These are phyloP conservation scores for Aphidius gifuensis DNA, from an alignment of 1,140 invertebrate genomes.

Conservation along the genomic window DNA sequence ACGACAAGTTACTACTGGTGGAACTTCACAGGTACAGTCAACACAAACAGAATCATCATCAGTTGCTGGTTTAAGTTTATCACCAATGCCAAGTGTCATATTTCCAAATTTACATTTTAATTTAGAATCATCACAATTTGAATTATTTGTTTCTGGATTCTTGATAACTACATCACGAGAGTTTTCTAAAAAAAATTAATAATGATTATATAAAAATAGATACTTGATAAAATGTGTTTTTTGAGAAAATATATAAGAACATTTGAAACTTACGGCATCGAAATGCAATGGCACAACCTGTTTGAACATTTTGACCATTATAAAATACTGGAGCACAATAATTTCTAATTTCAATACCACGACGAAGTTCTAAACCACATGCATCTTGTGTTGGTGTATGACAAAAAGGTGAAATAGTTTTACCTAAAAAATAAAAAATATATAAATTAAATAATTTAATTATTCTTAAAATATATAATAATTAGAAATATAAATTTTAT, in stretches of 20 bases:
- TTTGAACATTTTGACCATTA: conserved; percentile 22
- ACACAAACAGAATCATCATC: conserved; percentile 31
- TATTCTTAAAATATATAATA: too few relatives aligned
- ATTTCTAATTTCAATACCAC: conserved; percentile 14
- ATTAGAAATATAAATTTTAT: background rate
- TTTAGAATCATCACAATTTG: conserved; percentile 2
- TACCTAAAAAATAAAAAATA: conserved; percentile 19
- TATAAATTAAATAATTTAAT: background rate
- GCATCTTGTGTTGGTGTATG: conserved; percentile 3
- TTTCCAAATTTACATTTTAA: conserved; percentile 33
- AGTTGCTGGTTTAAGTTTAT: conserved; percentile 31
- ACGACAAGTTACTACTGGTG: conserved; percentile 33
- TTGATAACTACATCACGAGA: background rate
- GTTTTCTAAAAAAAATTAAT: background rate
- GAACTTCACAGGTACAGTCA: conserved; percentile 39
- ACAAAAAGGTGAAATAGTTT: conserved; percentile 41
- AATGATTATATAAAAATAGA: too few relatives aligned
- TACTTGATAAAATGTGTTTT: too few relatives aligned
- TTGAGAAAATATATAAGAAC: too few relatives aligned
- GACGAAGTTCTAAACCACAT: conserved; percentile 29
- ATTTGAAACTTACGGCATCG: conserved; percentile 37
- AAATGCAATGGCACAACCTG: conserved; percentile 23
- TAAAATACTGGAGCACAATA: conserved; percentile 39
- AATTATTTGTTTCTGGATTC: background rate
- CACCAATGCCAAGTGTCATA: conserved; percentile 35